Percentiles rank a stretch among this genome's conserved stretches.
phyloP scores from a whole-genome alignment of 35 echinoderm and acorn worm genomes.

The Apostichopus parvimensis region DNA sequence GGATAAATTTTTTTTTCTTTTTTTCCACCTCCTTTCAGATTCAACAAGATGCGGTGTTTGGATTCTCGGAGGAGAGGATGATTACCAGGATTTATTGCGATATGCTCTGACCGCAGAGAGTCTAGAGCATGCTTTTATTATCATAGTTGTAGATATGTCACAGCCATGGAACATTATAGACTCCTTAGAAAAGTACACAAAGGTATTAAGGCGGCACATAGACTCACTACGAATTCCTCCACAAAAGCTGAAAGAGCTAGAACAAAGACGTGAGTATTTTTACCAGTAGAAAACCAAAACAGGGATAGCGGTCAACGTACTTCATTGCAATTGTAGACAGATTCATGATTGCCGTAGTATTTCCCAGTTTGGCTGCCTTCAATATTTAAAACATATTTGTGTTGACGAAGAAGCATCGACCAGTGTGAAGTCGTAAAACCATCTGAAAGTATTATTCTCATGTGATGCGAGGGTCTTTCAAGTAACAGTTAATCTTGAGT shows the following conservation, averaged over 20 bases:
- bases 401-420: too few species aligned
- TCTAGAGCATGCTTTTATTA: constrained; percentile 77
- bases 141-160: constrained; percentile 94
- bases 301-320: too few species aligned
- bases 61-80: constrained; percentile 87
- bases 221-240: constrained; percentile 86
- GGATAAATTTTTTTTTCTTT: neutral
- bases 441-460: too few species aligned
- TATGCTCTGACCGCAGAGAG: constrained; percentile 85
- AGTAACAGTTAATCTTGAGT: too few species aligned
- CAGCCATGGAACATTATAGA: constrained; percentile 94
- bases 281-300: neutral
- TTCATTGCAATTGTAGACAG: too few species aligned
- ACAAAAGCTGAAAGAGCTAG: constrained; percentile 83
- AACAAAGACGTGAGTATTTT: constrained; percentile 90
- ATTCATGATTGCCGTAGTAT: too few species aligned
- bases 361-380: too few species aligned
- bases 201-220: constrained; percentile 84
- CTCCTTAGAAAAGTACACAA: constrained; percentile 81
- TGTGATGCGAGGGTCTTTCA: too few species aligned
- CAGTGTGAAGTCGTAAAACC: too few species aligned
- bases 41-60: constrained; percentile 93
- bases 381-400: too few species aligned
- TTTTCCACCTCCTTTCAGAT: constrained; percentile 54
- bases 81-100: constrained; percentile 80